phyloP scores from a whole-genome alignment of 2,888 invertebrate species.

The Heteromyza rotundicornis region DNA sequence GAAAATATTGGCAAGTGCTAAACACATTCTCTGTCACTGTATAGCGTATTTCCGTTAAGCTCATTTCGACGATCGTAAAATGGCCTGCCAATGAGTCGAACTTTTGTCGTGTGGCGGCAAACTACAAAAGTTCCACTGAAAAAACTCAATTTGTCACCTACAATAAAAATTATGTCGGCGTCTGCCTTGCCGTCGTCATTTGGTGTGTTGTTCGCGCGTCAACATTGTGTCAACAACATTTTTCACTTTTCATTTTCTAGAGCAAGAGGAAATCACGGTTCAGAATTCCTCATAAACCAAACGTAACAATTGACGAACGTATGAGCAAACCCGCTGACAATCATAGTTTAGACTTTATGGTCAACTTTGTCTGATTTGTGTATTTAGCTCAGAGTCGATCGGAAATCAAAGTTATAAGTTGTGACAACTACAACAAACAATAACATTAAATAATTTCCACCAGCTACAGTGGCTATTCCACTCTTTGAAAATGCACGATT shows the following conservation, averaged over 20 bases:
- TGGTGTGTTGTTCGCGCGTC: conserved; percentile 17
- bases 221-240: conserved; percentile 41
- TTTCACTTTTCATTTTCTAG: conserved; percentile 46
- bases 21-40: conserved; percentile 20
- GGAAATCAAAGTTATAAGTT: conserved; percentile 23
- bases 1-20: conserved; percentile 32
- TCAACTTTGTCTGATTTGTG: conserved; percentile 13
- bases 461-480: not conserved
- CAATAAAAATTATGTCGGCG: conserved; percentile 45
- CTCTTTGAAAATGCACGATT: not conserved
- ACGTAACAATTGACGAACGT: too few relatives aligned
- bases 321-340: too few relatives aligned
- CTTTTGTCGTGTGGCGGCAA: conserved; percentile 23
- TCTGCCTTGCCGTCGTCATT: conserved; percentile 37
- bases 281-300: conserved; percentile 19
- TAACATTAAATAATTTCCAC: not conserved
- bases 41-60: conserved; percentile 21
- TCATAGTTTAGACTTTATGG: conserved; percentile 4
- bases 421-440: conserved; percentile 1
- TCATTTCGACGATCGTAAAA: not conserved
- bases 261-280: conserved; percentile 29
- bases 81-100: not conserved
- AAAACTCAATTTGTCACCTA: conserved; percentile 55
- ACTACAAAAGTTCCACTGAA: conserved; percentile 33
- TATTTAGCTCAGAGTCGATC: conserved; percentile 17